phyloP scores from a whole-genome alignment of 2,113 vertebrate species.

The Sorex fumeus region DNA sequence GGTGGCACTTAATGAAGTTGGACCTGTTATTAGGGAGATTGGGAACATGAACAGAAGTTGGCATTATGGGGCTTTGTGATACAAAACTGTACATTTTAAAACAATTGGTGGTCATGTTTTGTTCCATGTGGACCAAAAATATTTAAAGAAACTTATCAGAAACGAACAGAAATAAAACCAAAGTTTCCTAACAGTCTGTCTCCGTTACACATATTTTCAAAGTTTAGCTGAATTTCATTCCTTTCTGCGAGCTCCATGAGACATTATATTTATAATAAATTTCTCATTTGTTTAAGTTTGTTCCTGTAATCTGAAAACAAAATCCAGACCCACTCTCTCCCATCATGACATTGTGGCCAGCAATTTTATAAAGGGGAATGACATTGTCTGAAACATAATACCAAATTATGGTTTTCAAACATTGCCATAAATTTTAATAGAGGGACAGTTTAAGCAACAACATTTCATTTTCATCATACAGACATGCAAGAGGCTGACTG shows the following conservation, averaged over 20 bases:
- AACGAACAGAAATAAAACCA: background rate
- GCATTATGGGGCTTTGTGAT: background rate
- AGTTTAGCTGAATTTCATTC: background rate
- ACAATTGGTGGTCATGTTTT: background rate
- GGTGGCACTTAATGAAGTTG: background rate
- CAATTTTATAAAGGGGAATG: constrained; percentile 9
- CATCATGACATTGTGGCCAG: background rate
- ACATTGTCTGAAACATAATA: background rate
- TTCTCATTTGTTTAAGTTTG: background rate
- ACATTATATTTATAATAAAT: background rate
- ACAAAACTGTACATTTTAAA: constrained; percentile 31
- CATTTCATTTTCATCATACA: background rate
- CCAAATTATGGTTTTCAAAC: background rate
- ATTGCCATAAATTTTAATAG: background rate
- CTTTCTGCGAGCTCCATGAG: background rate
- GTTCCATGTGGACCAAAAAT: background rate
- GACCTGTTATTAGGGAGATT: background rate
- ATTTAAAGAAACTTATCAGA: background rate
- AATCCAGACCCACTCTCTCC: background rate
- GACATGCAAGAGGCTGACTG: background rate
- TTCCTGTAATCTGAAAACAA: constrained; percentile 3
- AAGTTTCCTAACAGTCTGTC: background rate
- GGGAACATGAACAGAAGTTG: background rate
- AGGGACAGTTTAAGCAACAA: background rate
- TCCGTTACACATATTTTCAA: background rate